These are phyloP conservation scores for Catotricha subobsoleta DNA, from an alignment of 2,888 invertebrate species.

Conservation along the genomic window DNA sequence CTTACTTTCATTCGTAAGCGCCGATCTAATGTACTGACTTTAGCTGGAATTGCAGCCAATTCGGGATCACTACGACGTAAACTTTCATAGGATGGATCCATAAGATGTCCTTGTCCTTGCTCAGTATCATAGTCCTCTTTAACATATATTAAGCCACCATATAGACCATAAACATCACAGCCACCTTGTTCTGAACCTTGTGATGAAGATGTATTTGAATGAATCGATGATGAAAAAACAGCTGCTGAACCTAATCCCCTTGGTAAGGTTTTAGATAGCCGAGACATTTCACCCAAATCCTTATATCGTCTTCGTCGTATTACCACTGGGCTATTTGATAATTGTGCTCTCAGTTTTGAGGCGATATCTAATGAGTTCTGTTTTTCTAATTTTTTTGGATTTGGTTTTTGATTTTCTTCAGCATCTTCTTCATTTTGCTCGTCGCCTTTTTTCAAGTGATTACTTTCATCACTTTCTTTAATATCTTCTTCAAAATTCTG, in stretches of 20 bases:
- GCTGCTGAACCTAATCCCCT: conserved; percentile 38
- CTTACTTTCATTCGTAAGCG: conserved; percentile 66
- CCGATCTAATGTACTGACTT: conserved; percentile 65
- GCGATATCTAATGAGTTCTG: conserved; percentile 41
- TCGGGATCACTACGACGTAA: conserved; percentile 69
- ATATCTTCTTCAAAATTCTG: conserved; percentile 4
- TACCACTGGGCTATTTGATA: conserved; percentile 44
- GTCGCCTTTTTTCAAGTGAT: neutral
- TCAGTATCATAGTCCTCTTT: conserved; percentile 53
- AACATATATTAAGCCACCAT: conserved; percentile 76
- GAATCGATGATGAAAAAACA: conserved; percentile 25
- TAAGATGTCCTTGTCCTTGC: conserved; percentile 42
- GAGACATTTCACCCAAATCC: conserved; percentile 34
- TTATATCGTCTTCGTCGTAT: conserved; percentile 37
- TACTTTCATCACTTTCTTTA: neutral
- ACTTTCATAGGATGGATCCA: conserved; percentile 47
- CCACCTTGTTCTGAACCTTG: conserved; percentile 43
- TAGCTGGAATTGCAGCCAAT: conserved; percentile 61
- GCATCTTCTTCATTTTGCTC: conserved; percentile 8
- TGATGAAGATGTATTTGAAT: conserved; percentile 37
- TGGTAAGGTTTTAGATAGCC: conserved; percentile 58
- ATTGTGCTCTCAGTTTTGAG: conserved; percentile 40
- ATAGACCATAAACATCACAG: conserved; percentile 77
- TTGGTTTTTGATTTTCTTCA: conserved; percentile 14
- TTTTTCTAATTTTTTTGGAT: conserved; percentile 39